Evolutionary conservation across 2,797 vertebrate genomes (phyloP), one percentile per base, ranked within the genome.

Genomic region (Eospalax fontanierii): DNA sequence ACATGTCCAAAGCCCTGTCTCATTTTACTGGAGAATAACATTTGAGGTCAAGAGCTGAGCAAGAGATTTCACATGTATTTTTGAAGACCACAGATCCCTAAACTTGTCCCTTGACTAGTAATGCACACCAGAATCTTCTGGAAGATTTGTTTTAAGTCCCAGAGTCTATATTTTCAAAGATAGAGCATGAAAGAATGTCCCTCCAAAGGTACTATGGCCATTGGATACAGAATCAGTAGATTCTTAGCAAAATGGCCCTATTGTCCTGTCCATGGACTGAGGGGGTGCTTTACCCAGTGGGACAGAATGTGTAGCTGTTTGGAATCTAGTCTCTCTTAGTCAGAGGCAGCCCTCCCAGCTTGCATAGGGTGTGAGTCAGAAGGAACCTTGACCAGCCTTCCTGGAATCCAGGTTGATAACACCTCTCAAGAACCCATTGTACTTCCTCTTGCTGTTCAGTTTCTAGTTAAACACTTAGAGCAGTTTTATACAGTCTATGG

Each of bases 381-480:
- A 90, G 89, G 92, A 97, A 85, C 81, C 24, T 59, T 73, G 46
- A 79, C 76, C 40, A 90, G 3, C 87, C 96, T 92, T 92, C 94
- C 2, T 40, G 91, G 87, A 93, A 95, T 96, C 97, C 90, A 93
- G 90, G 71, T 88, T 93, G 57, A 91, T 86, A 70, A 83, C 92
- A 80, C 87, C 66, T 97, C 97, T 97, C 82, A 95, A 73, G 96
- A 81, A 70, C 83, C 94, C 24, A 65, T 93, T 93, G 89, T 88
- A 46, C 80, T 89, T 91, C 88, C 93, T 96, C 90, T 91, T 95
- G 83, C 76, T 71, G 76, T 85, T 96, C 68, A 80, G 4, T 46
- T 92, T 98, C 87, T 92, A 93, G 95, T 90, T 92, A 87, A 90
- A 91, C 26, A 4, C 59, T 63, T 9, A 71, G 30, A 95, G n/a